A percentile compares a stretch with the other conserved stretches of the same genome.
These are phyloP conservation scores for Silurus meridionalis DNA, from an alignment of 2,113 vertebrate species.

Conservation along the genomic window DNA sequence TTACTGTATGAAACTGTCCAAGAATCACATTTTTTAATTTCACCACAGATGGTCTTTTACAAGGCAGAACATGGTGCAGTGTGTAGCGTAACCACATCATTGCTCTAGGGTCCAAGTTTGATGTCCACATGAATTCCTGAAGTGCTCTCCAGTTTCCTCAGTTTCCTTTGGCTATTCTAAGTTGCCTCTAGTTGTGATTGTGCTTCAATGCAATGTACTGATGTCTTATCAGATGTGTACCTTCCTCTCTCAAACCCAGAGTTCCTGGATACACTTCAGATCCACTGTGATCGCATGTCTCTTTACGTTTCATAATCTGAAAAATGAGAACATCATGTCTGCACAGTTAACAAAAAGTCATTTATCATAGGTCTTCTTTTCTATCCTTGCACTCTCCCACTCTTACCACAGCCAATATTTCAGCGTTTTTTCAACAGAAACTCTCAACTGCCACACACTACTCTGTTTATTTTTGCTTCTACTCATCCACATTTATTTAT, in stretches of 20 bases:
- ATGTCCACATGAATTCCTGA: not conserved
- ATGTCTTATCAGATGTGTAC: not conserved
- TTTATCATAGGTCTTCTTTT: not conserved
- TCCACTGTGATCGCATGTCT: not conserved
- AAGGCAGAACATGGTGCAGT: not conserved
- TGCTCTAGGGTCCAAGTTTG: not conserved
- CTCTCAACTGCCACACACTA: not conserved
- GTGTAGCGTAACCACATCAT: not conserved
- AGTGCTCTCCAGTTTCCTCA: not conserved
- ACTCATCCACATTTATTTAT: not conserved
- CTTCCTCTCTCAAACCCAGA: not conserved
- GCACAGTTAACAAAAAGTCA: not conserved
- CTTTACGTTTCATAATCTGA: not conserved
- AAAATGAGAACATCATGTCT: not conserved
- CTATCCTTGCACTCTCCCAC: not conserved
- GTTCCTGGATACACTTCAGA: not conserved
- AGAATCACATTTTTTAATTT: constrained; percentile 6
- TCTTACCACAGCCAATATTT: not conserved
- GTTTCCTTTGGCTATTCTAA: not conserved
- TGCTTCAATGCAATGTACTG: not conserved
- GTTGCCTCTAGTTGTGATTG: not conserved
- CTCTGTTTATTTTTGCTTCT: not conserved
- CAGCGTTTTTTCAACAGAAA: not conserved
- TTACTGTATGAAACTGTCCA: not conserved
- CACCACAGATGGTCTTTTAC: not conserved